phyloP scores from a whole-genome alignment of 2,113 vertebrate species.

The Thamnaconus septentrionalis region DNA sequence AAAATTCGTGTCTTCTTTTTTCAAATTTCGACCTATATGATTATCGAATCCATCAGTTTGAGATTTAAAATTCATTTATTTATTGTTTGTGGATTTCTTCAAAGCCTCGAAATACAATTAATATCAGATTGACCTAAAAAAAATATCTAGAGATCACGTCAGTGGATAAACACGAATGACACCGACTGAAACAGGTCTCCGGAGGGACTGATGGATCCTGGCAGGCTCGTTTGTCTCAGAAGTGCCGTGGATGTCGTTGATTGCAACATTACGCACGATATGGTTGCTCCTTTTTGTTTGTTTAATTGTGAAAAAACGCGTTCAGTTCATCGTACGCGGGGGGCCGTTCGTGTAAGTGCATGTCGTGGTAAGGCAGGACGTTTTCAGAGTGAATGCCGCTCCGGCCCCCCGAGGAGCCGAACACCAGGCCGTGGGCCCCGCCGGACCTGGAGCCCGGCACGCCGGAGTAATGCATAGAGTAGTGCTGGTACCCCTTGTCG shows the following conservation, averaged over 20 bases:
- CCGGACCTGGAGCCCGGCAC: conserved; percentile 83
- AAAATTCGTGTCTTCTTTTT: not conserved
- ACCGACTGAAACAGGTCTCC: conserved; percentile 40
- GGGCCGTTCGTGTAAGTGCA: conserved; percentile 90
- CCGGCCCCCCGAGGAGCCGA: conserved; percentile 85
- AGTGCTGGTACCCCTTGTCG: conserved; percentile 88
- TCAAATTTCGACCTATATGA: conserved; percentile 4
- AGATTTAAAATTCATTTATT: conserved; percentile 28
- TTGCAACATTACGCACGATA: conserved; percentile 43
- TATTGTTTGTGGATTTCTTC: conserved; percentile 25
- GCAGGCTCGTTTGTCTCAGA: conserved; percentile 21
- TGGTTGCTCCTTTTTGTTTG: conserved; percentile 72
- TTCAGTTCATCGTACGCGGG: conserved; percentile 93
- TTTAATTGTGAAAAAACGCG: conserved; percentile 94
- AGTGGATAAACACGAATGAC: conserved; percentile 35
- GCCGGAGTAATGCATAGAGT: conserved; percentile 96
- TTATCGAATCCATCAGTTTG: conserved; percentile 7
- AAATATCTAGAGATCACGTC: conserved; percentile 6
- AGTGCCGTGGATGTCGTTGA: conserved; percentile 42
- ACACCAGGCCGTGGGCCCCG: conserved; percentile 84
- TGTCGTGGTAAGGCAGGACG: conserved; percentile 90
- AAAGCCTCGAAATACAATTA: conserved; percentile 47
- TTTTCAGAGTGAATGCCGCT: conserved; percentile 90
- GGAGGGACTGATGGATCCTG: conserved; percentile 26
- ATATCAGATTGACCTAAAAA: conserved; percentile 38